Evolutionary conservation across 2,113 vertebrate species (phyloP).

Genomic region (Toxotes chatareus): DNA sequence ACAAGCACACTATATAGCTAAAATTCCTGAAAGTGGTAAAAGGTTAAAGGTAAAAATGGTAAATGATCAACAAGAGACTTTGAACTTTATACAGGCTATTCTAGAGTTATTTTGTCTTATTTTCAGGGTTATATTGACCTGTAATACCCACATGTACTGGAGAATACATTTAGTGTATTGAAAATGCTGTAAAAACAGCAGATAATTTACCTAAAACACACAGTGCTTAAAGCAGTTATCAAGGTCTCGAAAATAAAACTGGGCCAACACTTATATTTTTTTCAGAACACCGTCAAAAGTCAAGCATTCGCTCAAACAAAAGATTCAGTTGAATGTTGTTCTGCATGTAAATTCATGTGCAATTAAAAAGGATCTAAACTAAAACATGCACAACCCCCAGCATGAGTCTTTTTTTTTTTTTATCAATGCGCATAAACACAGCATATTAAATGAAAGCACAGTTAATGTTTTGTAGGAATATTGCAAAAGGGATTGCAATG

Average conservation of each 20-base stretch:
- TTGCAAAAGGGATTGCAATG: not conserved
- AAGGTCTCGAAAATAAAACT: not conserved
- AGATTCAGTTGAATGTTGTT: not conserved
- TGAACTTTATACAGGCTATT: constrained; percentile 42
- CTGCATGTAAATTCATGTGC: not conserved
- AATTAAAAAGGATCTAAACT: not conserved
- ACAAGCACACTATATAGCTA: no score
- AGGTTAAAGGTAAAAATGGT: constrained; percentile 41
- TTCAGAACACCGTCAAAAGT: not conserved
- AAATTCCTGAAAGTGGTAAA: constrained; percentile 36
- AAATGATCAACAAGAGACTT: constrained; percentile 68
- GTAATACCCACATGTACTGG: not conserved
- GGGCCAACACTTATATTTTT: not conserved
- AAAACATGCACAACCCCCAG: not conserved
- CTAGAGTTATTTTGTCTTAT: not conserved
- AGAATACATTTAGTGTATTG: not conserved
- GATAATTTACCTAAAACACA: not conserved
- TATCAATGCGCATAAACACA: not conserved
- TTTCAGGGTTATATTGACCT: not conserved
- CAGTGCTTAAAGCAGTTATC: not conserved
- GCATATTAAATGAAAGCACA: not conserved
- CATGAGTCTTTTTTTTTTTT: not conserved
- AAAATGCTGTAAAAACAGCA: not conserved
- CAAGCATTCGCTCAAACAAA: not conserved
- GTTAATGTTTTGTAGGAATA: constrained; percentile 20